Evolutionary conservation across 92 coral and sea anemone genomes (phyloP).

Genomic region (Epizoanthus stellaris): DNA sequence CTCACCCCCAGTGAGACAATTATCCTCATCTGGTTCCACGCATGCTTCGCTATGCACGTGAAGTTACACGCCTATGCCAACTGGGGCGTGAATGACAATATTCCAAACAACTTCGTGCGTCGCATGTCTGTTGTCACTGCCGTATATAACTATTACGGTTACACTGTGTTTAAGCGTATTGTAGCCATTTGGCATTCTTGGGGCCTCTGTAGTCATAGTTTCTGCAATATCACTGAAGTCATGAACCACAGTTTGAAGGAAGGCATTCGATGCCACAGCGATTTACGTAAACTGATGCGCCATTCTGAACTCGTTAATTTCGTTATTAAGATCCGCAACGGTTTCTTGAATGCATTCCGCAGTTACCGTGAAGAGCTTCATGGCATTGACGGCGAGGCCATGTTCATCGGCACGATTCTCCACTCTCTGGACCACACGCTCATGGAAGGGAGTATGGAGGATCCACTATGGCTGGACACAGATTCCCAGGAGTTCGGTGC

Average conservation of each 20-base stretch:
- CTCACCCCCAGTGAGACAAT: slow-evolving; percentile 12
- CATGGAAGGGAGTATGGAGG: slow-evolving; percentile 10
- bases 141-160: slow-evolving; percentile 32
- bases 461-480: slow-evolving; percentile 22
- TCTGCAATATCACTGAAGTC: slow-evolving; percentile 4
- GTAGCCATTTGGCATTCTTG: slow-evolving; percentile 8
- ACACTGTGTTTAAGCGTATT: slow-evolving; percentile 25
- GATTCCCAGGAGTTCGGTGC: slow-evolving; percentile 11
- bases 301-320: slow-evolving; percentile 8
- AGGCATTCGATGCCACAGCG: slow-evolving; percentile 14
- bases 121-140: slow-evolving; percentile 31
- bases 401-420: slow-evolving; percentile 21
- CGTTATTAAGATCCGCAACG: slow-evolving; percentile 28
- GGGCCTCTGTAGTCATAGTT: slow-evolving; percentile 25
- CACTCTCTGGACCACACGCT: slow-evolving; percentile 24
- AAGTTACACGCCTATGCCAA: slow-evolving; percentile 26
- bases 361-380: slow-evolving; percentile 26
- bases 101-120: slow-evolving; percentile 11
- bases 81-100: slow-evolving; percentile 21
- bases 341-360: slow-evolving; percentile 19
- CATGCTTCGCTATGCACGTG: background rate
- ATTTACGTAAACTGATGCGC: slow-evolving; percentile 8
- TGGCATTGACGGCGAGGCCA: slow-evolving; percentile 31
- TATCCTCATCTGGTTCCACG: background rate
- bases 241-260: slow-evolving; percentile 33